These are phyloP conservation scores for Furnarius figulus DNA, from an alignment of 2,113 vertebrate species.

Conservation along the genomic window DNA sequence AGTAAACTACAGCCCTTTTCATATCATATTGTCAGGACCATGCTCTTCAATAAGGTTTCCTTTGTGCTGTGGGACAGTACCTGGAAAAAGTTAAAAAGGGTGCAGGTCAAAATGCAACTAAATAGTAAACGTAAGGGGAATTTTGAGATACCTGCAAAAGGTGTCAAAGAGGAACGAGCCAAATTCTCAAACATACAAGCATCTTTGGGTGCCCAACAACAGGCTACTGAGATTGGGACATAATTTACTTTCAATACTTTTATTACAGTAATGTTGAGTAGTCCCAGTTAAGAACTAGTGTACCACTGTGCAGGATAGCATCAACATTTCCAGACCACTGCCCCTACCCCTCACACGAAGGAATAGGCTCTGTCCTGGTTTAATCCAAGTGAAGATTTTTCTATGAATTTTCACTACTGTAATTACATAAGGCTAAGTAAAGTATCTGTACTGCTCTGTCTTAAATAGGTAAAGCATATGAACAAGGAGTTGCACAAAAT, in stretches of 20 bases:
- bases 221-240: background rate
- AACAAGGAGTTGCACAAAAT: background rate
- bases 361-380: background rate
- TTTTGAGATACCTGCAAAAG: background rate
- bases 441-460: background rate
- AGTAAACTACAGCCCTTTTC: background rate
- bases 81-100: background rate
- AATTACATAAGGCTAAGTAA: background rate
- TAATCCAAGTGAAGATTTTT: background rate
- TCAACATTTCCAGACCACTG: background rate
- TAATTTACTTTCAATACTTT: background rate
- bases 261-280: background rate
- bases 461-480: background rate
- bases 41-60: background rate
- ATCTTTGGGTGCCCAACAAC: background rate
- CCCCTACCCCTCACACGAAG: background rate
- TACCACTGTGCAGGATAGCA: background rate
- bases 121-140: background rate
- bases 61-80: background rate
- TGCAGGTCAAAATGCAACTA: background rate
- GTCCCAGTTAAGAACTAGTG: background rate
- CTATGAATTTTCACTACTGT: background rate
- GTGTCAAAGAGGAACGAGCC: background rate
- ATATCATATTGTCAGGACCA: background rate
- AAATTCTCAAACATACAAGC: background rate